These are phyloP conservation scores for Sarcophaga carnaria DNA, from an alignment of 2,888 invertebrate species.

Conservation along the genomic window DNA sequence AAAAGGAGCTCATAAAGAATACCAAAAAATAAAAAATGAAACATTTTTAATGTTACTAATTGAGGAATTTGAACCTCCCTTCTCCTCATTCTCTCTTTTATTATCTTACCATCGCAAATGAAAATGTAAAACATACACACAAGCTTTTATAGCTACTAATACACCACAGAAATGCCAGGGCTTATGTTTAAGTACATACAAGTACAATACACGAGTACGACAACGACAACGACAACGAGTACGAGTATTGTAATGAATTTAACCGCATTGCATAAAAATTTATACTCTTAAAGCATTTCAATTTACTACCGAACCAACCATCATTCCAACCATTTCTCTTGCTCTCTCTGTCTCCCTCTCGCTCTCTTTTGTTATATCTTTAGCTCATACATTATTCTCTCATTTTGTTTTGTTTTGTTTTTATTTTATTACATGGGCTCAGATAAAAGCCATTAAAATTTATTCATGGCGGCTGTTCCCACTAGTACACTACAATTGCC, in stretches of 20 bases:
- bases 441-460: conserved; percentile 19
- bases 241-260: not conserved
- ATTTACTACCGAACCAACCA: not conserved
- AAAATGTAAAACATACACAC: not conserved
- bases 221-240: not conserved
- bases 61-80: conserved; percentile 19
- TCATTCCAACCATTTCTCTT: no score
- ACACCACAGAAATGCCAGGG: not conserved
- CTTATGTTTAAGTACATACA: not conserved
- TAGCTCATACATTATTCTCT: conserved; percentile 16
- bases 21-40: not conserved
- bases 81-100: not conserved
- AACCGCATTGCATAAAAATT: conserved; percentile 38
- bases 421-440: not conserved
- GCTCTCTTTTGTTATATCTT: not conserved
- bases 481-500: not conserved
- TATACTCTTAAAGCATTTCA: conserved; percentile 28
- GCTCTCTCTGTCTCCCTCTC: not conserved
- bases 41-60: conserved; percentile 37
- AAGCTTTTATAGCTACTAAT: not conserved
- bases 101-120: not conserved
- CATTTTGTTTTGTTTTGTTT: not conserved
- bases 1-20: conserved; percentile 9
- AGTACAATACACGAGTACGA: not conserved
- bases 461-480: conserved; percentile 27